These are phyloP conservation scores for Gadus chalcogrammus DNA, from an alignment of 2,113 vertebrate genomes.

Conservation along the genomic window DNA sequence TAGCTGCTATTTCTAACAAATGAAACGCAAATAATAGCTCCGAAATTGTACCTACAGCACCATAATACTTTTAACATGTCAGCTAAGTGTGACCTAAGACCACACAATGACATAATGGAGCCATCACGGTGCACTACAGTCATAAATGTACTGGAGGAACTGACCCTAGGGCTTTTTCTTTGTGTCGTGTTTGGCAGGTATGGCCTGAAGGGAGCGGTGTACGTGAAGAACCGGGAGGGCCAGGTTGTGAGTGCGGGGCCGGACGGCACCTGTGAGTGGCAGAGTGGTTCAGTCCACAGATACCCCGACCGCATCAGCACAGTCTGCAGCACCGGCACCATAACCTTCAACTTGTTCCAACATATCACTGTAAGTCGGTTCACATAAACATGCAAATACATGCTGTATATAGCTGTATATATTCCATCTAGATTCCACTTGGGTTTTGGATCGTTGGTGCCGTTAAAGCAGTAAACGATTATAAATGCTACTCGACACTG, in stretches of 20 bases:
- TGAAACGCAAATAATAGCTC: too few relatives aligned
- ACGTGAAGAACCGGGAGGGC: slow-evolving; percentile 85
- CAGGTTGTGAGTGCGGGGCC: slow-evolving; percentile 72
- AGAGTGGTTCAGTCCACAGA: slow-evolving; percentile 77
- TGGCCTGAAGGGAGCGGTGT: slow-evolving; percentile 86
- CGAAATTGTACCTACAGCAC: background rate
- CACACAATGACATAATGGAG: too few relatives aligned
- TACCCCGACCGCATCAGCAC: slow-evolving; percentile 78
- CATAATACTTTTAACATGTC: background rate
- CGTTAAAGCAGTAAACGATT: too few relatives aligned
- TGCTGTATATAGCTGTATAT: background rate
- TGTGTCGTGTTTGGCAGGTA: slow-evolving; percentile 70
- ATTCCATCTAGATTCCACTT: background rate
- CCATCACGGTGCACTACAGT: background rate
- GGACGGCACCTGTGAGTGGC: slow-evolving; percentile 78
- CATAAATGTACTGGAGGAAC: background rate
- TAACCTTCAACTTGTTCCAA: slow-evolving; percentile 83
- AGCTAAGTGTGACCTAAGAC: too few relatives aligned
- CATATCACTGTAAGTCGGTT: slow-evolving; percentile 82
- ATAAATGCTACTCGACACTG: too few relatives aligned
- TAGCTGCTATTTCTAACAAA: too few relatives aligned
- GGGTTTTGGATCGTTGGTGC: background rate
- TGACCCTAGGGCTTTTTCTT: background rate
- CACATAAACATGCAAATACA: background rate
- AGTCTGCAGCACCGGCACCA: slow-evolving; percentile 62